These are phyloP conservation scores for Drosophila testacea DNA, from an alignment of 2,888 invertebrate species.

Conservation along the genomic window DNA sequence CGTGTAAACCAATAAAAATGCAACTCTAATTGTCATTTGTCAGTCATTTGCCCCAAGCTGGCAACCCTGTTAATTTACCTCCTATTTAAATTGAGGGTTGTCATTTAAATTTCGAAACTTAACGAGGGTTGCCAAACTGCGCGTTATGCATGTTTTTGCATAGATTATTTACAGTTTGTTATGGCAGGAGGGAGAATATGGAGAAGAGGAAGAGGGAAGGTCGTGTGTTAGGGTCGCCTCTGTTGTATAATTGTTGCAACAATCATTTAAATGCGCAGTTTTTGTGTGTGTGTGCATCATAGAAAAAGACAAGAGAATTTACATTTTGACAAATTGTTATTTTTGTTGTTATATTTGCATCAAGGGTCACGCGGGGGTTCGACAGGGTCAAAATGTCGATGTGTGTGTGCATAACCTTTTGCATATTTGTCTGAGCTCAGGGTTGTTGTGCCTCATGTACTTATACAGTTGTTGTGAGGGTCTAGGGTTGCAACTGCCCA, in stretches of 20 bases:
- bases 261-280: constrained; percentile 73
- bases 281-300: constrained; percentile 24
- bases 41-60: constrained; percentile 25
- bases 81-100: constrained; percentile 53
- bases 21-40: constrained; percentile 77
- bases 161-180: constrained; percentile 76
- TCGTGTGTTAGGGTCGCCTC: constrained; percentile 39
- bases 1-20: constrained; percentile 77
- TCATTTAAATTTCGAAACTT: constrained; percentile 30
- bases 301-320: constrained; percentile 57
- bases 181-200: constrained; percentile 19
- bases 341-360: constrained; percentile 47
- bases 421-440: constrained; percentile 38
- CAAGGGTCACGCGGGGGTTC: constrained; percentile 52
- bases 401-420: constrained; percentile 51
- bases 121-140: constrained; percentile 27
- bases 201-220: constrained; percentile 3
- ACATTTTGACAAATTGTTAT: constrained; percentile 78
- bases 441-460: constrained; percentile 41
- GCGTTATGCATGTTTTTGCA: constrained; percentile 74
- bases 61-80: constrained; percentile 61
- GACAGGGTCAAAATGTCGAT: constrained; percentile 47
- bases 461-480: constrained; percentile 40
- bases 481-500: constrained; percentile 48
- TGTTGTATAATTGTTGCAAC: constrained; percentile 68